Evolutionary conservation across 1,140 invertebrate genomes (phyloP).

Genomic region (Drosophila baimaii): DNA sequence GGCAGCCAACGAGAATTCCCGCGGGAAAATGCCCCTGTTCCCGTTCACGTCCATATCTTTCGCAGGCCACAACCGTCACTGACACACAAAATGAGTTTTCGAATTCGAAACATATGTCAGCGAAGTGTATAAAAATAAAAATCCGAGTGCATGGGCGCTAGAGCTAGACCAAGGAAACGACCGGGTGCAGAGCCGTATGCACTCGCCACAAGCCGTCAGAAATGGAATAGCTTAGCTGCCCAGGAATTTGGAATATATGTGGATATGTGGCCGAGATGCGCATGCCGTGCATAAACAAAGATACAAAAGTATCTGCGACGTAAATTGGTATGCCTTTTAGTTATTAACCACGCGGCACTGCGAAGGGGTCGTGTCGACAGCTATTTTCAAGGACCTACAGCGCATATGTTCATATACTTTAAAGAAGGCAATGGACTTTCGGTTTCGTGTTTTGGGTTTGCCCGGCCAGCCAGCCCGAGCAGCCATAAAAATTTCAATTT

Average conservation of each 20-base stretch:
- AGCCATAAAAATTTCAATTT: slow-evolving; percentile 71
- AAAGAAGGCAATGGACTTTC: slow-evolving; percentile 59
- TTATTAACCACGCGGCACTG: slow-evolving; percentile 61
- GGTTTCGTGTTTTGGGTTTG: slow-evolving; percentile 27
- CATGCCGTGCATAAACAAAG: slow-evolving; percentile 56
- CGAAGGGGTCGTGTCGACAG: slow-evolving; percentile 50
- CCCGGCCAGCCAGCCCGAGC: slow-evolving; percentile 18
- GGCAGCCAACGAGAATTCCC: slow-evolving; percentile 25
- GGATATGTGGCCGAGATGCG: slow-evolving; percentile 17
- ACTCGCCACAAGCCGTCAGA: slow-evolving; percentile 24
- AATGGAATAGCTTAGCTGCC: slow-evolving; percentile 18
- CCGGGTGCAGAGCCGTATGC: slow-evolving; percentile 15
- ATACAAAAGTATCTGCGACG: slow-evolving; percentile 67
- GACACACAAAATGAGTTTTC: slow-evolving; percentile 64
- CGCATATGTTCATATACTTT: slow-evolving; percentile 35
- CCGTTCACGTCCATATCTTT: neutral
- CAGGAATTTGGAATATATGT: slow-evolving; percentile 13
- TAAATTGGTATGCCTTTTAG: slow-evolving; percentile 60
- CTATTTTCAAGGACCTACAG: slow-evolving; percentile 65
- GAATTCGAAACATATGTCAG: slow-evolving; percentile 68
- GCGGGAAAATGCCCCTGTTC: slow-evolving; percentile 1
- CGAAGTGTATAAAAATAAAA: slow-evolving; percentile 57
- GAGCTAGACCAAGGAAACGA: slow-evolving; percentile 7
- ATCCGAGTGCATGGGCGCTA: slow-evolving; percentile 12
- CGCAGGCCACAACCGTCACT: slow-evolving; percentile 39